Base-by-base conservation (phyloP, 2,113 vertebrate species). In the Mus pahari region DNA sequence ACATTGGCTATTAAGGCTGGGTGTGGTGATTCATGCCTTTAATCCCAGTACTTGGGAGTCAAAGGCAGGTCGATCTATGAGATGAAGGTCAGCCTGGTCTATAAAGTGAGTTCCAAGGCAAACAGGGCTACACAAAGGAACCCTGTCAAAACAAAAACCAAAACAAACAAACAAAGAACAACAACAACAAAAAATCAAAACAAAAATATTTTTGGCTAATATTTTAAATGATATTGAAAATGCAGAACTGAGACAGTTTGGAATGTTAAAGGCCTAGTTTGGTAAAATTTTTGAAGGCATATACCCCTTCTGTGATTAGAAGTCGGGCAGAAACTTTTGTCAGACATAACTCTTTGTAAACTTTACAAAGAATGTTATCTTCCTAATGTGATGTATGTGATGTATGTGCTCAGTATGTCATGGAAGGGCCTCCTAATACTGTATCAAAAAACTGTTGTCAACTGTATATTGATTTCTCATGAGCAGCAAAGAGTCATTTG, bases 151-250 rank as follows among this genome's bases (percentile, higher is more conserved):
- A n/a, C 33, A 71, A n/a, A 33, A 68, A 28, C 31, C 4, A 66
- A n/a, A 71, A 71, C 2, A 66, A 66, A 66, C 64, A 68, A 68
- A 68, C 64, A 68, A 68, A 31, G 26, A 66, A 66, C 11, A 66
- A n/a, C n/a, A n/a, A n/a, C n/a, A n/a, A n/a, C n/a, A 66, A 66
- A 31, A 66, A 66, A 11, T 4, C 28, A 33, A 68, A 33, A 33
- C 17, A 20, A 83, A 90, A 87, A 86, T 2, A 66, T n/a, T n/a
- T n/a, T 82, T 73, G 60, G 68, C 48, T 62, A 62, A 42, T 83
- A 83, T 42, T 90, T 97, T 87, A 96, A 92, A 87, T 73, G 58
- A 77, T 42, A 92, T 13, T 70, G 42, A 94, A 88, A 74, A 42
- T 58, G 48, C 48, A 79, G 39, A 84, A 53, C 19, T 75, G 10